Base-by-base conservation (phyloP, 2,113 vertebrate species). In the Peucedramus taeniatus region DNA sequence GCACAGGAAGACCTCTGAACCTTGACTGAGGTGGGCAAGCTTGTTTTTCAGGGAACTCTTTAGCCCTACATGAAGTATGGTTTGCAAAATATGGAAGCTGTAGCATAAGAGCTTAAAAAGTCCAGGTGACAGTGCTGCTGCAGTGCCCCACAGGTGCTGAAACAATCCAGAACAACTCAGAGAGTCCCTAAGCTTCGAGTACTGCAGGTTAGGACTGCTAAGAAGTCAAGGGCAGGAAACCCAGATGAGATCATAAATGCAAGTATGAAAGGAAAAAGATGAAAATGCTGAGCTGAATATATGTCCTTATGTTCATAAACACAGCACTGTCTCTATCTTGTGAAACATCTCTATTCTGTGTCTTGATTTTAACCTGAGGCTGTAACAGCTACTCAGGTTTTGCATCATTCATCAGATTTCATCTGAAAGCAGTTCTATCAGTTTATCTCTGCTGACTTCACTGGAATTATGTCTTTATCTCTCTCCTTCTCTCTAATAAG, bases 361-460 rank as follows among this genome's bases (percentile, higher is more conserved):
- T 39, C 90, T 88, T 80, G 28, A 28, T 77, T 93, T 90, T 94
- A 72, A 90, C 90, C 90, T 42, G 45, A 72, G 90, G 79, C 75
- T 85, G 57, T 91, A 94, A 79, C 65, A 95, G 49, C 84, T 91
- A 64, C 57, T 59, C 5, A 56, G 40, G 50, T 45, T 91, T 94
- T 88, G 75, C 75, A 72, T 85, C n/a, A 75, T 91, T 93, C 83
- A 19, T 72, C 57, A 76, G 45, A 76, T 68, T 83, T 77, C 8
- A 77, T 61, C 49, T 85, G 69, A 69, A 87, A 89, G 33, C 37
- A 12, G 56, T 82, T 91, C 9, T 76, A 76, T 94, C n/a, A 39
- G 37, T 83, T 82, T 44, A 78, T 76, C 80, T 96, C 49, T 93
- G 61, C 74, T 69, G 81, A 93, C 57, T 91, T 89, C 61, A 79